Base-by-base conservation (phyloP, 2,888 invertebrate species). In the Cerastoderma edule region DNA sequence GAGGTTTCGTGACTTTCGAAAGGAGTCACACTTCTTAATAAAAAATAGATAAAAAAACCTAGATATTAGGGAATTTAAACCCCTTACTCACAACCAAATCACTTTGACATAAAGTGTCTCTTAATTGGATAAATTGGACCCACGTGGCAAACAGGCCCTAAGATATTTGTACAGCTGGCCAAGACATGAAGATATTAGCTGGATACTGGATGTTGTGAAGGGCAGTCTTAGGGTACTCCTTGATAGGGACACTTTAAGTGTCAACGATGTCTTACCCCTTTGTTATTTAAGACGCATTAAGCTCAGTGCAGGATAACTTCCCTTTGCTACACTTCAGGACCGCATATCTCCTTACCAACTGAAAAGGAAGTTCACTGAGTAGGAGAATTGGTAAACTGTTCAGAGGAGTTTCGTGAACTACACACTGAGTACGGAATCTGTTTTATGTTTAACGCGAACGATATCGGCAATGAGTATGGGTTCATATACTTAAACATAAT, bases 361-460 rank as follows among this genome's bases (percentile, higher is more conserved):
- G n/a, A n/a, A n/a, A n/a, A n/a, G n/a, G n/a, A n/a, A n/a, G n/a
- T n/a, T n/a, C n/a, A n/a, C n/a, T n/a, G n/a, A n/a, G n/a, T n/a
- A n/a, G n/a, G n/a, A n/a, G n/a, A n/a, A n/a, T n/a, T n/a, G n/a
- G 16, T 65, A 19, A 16, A n/a, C n/a, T 65, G 64, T 65, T 24
- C 46, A 8, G 46, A 65, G 8, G 6, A 13, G n/a, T 28, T 65
- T 16, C 24, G 8, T 2, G 3, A 24, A 27, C 64, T 28, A 28
- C 16, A 6, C 2, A 46, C 46, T n/a, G 28, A 46, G 3, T 27
- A 46, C 2, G 64, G 64, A 6, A n/a, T 60, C 8, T 69, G 69
- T 63, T 60, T 48, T 32, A 69, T 63, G 22, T 46, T 63, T 63
- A 69, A 69, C 32, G 24, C 48, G 2, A 35, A 35, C 5, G 35